Evolutionary conservation across 2,888 invertebrate species (phyloP), one percentile per base, ranked within the genome.

Genomic region (Oscheius sp.): DNA sequence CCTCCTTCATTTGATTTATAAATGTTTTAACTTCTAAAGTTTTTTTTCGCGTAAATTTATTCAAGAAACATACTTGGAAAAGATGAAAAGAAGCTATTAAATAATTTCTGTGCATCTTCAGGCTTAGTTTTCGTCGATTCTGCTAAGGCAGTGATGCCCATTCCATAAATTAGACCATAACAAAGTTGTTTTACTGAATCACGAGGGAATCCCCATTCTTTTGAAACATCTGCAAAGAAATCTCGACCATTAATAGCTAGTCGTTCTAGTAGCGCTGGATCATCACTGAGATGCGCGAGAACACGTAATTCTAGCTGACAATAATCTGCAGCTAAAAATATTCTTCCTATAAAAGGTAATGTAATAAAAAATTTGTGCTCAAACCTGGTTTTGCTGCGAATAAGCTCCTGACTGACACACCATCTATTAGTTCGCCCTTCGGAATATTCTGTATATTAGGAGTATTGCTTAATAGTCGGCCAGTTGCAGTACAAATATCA

Each of bases 281-380:
- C 97, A 74, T 90, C 89, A 8, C 93, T 93, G 72, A 96, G 91
- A 88, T 96, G 95, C 20, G 96, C 93, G 80, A 98, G 89, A 70
- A 98, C 91, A 79, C 98, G 90, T 87, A 98, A 90, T 88, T 98
- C 98, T 72, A 98, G 87, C 88, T 98, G 98, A 82, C 94, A 94
- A 88, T 95, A 98, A 89, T 98, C 97, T 0, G 95, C 95, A 0
- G 96, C 92, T 52, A 98, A 88, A 65, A 97, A 89, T 52, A 92
- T n/a, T 17, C 55, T 64, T n/a, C 67, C 73, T 74, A 17, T 25
- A 73, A 25, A 39, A 1, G 42, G 20, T 64, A 37, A n/a, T n/a
- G n/a, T n/a, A n/a, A n/a, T n/a, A n/a, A n/a, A n/a, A n/a, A n/a
- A n/a, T n/a, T n/a, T n/a, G n/a, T n/a, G n/a, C 1, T 29, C 23